Evolutionary conservation across 2,113 vertebrate genomes (phyloP), one percentile per base, ranked within the genome.

Genomic region (Eubucco bourcierii): DNA sequence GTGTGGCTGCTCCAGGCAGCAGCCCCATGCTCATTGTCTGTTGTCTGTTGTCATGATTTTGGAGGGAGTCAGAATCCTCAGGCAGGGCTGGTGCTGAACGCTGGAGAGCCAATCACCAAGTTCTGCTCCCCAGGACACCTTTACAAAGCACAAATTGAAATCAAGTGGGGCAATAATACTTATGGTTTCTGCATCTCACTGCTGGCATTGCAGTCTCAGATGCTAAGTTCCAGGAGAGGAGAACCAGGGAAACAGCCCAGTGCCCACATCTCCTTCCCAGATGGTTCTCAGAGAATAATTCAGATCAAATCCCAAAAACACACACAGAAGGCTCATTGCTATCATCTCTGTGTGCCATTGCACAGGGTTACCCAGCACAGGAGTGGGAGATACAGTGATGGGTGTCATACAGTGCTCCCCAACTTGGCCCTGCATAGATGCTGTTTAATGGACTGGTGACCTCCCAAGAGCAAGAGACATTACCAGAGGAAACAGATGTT

Each of bases 401-500:
- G 14, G 71, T 74, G 64, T 72, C 46, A 29, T 82, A 28, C 9
- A 4, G n/a, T 27, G 10, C 16, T 24, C 18, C 28, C 60, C 60
- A 56, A 5, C 50, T 63, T 92, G 46, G 29, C 65, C 81, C 58
- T 84, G 63, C 52, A 24, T 47, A 41, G 41, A 33, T 0, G 1
- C 53, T 67, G 58, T 33, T 71, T 29, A 9, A 9, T 6, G 21
- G 21, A 31, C 50, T 86, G 58, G 17, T 84, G 82, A 46, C 33
- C 14, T 82, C 67, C 66, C 72, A 63, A 71, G 63, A 89, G 64
- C n/a, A 80, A 82, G 52, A 65, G 27, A 29, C 46, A n/a, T 46
- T 70, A 81, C 81, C 78, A 82, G 19, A 76, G 87, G 72, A 27
- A 94, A 6, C 55, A 90, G 67, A 79, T 79, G 55, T 39, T 29